A percentile compares a stretch with the other conserved stretches of the same genome.
These are phyloP conservation scores for Macrotis lagotis DNA, from an alignment of 2,113 vertebrate species.

Conservation along the genomic window DNA sequence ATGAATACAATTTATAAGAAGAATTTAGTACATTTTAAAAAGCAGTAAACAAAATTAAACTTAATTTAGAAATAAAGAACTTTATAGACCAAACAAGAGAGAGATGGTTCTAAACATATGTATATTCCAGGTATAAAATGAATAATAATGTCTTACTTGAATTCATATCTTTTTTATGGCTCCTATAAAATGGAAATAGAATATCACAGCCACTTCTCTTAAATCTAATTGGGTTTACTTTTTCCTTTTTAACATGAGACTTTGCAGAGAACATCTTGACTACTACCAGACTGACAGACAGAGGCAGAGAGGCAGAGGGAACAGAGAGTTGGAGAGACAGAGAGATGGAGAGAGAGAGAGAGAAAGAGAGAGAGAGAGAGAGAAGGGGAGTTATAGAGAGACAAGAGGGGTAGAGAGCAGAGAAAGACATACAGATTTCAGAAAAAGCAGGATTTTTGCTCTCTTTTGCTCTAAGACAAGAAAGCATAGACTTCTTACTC, in stretches of 20 bases:
- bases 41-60: neutral
- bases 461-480: neutral
- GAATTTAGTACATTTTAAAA: neutral
- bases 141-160: neutral
- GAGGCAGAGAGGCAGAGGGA: neutral
- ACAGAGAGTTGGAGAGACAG: neutral
- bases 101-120: neutral
- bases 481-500: neutral
- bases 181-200: neutral
- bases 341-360: neutral
- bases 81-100: neutral
- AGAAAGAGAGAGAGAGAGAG: too few relatives aligned
- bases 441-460: neutral
- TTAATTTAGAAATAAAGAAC: neutral
- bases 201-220: neutral
- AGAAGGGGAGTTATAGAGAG: neutral
- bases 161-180: neutral
- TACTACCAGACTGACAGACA: neutral
- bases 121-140: too few relatives aligned
- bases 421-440: neutral
- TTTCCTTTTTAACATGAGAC: neutral
- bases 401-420: neutral
- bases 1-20: constrained; percentile 51
- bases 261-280: neutral
- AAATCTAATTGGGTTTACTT: neutral